Conservation (phyloP, 2,113 vertebrate genomes). For the Dunckerocampus dactyliophorus region DNA sequence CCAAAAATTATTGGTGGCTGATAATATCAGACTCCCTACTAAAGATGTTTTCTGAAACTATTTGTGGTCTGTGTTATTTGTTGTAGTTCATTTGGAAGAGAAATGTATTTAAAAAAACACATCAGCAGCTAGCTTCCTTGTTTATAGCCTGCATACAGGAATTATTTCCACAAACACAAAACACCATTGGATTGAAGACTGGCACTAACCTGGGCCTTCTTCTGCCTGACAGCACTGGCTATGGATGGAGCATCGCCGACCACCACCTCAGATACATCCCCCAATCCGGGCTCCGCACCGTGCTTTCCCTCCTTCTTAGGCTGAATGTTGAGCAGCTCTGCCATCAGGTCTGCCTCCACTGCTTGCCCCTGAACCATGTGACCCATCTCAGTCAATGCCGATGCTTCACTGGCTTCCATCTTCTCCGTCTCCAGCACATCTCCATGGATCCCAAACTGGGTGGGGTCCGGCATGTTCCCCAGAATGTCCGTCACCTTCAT, state of each 20-base stretch:
- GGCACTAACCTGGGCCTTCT: conserved; percentile 82
- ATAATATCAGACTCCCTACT: too few relatives aligned
- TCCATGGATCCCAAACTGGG: conserved; percentile 95
- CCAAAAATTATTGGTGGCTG: too few relatives aligned
- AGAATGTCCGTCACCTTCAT: conserved; percentile 97
- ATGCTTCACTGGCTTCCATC: conserved; percentile 76
- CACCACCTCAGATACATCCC: conserved; percentile 87
- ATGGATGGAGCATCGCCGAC: conserved; percentile 81
- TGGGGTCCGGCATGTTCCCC: conserved; percentile 98
- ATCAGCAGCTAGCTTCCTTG: too few relatives aligned
- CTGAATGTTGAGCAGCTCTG: conserved; percentile 84
- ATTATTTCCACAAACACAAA: too few relatives aligned
- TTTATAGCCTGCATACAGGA: too few relatives aligned
- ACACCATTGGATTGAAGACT: too few relatives aligned
- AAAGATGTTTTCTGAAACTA: too few relatives aligned
- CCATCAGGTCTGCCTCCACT: conserved; percentile 82
- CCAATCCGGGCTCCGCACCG: conserved; percentile 83
- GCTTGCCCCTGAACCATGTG: conserved; percentile 81
- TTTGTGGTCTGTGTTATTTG: too few relatives aligned
- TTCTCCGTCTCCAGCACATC: conserved; percentile 87
- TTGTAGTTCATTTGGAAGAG: too few relatives aligned
- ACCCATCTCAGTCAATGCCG: conserved; percentile 74
- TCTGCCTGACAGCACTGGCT: conserved; percentile 84
- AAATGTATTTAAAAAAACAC: too few relatives aligned
- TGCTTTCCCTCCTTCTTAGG: conserved; percentile 88